Percentiles rank a stretch among this genome's conserved stretches.
These are phyloP conservation scores for Microcebus tavaratra DNA, from an alignment of 2,113 vertebrate genomes.

Conservation along the genomic window DNA sequence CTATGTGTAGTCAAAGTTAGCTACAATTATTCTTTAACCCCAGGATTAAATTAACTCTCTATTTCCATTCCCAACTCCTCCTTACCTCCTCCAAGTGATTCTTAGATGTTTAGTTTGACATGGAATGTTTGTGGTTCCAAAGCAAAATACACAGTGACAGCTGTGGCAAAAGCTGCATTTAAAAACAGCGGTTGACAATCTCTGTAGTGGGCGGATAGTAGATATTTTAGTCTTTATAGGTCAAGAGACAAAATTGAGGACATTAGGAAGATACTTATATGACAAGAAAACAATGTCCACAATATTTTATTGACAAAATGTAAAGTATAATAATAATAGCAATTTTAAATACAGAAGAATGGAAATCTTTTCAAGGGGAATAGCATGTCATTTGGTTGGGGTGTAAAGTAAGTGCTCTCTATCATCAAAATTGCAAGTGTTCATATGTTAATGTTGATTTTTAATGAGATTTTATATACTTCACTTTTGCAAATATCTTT, in stretches of 20 bases:
- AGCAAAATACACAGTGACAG: not conserved
- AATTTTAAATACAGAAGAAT: slow-evolving; percentile 42
- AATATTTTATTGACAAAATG: not conserved
- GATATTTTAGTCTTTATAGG: slow-evolving; percentile 34
- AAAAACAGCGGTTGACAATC: not conserved
- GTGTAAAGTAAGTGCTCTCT: slow-evolving; percentile 9
- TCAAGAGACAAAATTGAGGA: not conserved
- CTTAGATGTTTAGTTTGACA: not conserved
- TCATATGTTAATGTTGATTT: slow-evolving; percentile 17
- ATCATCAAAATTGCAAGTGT: not conserved
- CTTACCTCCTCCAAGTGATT: slow-evolving; percentile 1
- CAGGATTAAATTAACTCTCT: not conserved
- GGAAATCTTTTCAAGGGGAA: not conserved
- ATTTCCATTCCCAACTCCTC: not conserved
- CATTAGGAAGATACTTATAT: not conserved
- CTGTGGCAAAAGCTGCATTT: not conserved
- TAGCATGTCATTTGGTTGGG: not conserved
- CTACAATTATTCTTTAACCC: slow-evolving; percentile 4
- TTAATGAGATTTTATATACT: not conserved
- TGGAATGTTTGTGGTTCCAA: not conserved
- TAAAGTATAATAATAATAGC: not conserved
- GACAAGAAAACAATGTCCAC: not conserved
- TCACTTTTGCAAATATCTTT: slow-evolving; percentile 14
- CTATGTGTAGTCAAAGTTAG: not conserved
- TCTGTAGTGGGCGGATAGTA: not conserved